Base-by-base conservation (phyloP, 2,797 vertebrate genomes). In the Chelmon rostratus region DNA sequence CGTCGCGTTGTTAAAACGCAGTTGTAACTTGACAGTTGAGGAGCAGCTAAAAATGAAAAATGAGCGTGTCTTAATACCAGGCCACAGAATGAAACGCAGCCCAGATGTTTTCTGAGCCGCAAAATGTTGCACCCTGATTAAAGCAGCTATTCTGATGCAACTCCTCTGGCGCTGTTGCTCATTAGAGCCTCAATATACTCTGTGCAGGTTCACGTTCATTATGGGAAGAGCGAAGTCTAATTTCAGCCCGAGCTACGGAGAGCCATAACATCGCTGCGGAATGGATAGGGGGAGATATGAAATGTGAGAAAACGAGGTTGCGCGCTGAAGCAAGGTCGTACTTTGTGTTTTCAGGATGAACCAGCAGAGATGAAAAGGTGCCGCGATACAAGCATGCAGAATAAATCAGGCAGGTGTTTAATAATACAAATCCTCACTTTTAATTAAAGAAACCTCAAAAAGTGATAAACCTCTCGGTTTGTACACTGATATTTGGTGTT, bases 121-220 rank as follows among this genome's bases (percentile, higher is more conserved):
- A 16, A 58, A 58, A 35, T 21, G 25, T n/a, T 53, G 2, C 47
- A 12, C 21, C 3, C 11, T 23, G 33, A 62, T 61, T 58, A 37
- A 63, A 69, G 50, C 67, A 37, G 68, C 53, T n/a, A 15, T 37
- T 62, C 40, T 54, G 67, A 44, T 52, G 57, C 54, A 47, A 3
- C 38, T 76, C 58, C 63, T 37, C 61, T 33, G 44, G 5, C 15
- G 7, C 7, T n/a, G 50, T 25, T 56, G 62, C 73, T 85, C 67
- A 70, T 61, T 53, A 75, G 4, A 44, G n/a, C 11, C 47, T 56
- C 44, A 57, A 64, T 69, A 54, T 72, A 58, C 59, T 64, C 56
- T 46, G n/a, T 3, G 5, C 38, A 46, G 46, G 23, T 57, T 83
- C 47, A 57, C 50, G 76, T 63, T 74, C 33, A 68, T 81, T 42